Conservation (phyloP, 2,888 invertebrate species). For the Melieria omissa region DNA sequence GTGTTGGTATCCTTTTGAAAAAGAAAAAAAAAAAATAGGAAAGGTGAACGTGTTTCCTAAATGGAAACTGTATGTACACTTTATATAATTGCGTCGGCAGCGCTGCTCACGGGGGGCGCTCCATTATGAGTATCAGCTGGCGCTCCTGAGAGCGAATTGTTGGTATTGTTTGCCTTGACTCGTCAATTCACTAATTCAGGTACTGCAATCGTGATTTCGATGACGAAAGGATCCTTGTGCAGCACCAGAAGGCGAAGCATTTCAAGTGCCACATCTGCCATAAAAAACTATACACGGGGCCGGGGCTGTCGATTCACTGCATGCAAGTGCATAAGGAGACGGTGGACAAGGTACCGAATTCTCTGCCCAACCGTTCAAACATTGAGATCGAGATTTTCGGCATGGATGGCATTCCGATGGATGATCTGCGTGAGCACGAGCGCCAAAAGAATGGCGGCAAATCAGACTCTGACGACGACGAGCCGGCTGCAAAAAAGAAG, state of each 20-base stretch:
- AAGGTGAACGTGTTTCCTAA: slow-evolving; percentile 40
- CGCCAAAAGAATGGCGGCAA: slow-evolving; percentile 81
- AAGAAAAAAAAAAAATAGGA: slow-evolving; percentile 38
- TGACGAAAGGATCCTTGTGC: slow-evolving; percentile 99
- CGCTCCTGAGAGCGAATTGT: not conserved
- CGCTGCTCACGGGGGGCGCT: slow-evolving; percentile 28
- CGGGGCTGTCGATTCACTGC: slow-evolving; percentile 98
- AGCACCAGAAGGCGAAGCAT: slow-evolving; percentile 99
- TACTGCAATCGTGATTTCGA: slow-evolving; percentile 99
- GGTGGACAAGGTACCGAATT: slow-evolving; percentile 99
- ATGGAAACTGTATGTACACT: slow-evolving; percentile 28
- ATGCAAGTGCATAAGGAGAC: slow-evolving; percentile 99
- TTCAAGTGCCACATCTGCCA: slow-evolving; percentile 99
- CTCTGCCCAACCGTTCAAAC: slow-evolving; percentile 95
- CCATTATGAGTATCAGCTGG: not conserved
- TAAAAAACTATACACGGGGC: slow-evolving; percentile 95
- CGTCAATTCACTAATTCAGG: slow-evolving; percentile 70
- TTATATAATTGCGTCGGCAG: slow-evolving; percentile 35
- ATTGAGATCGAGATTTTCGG: slow-evolving; percentile 99
- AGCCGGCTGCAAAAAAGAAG: slow-evolving; percentile 80
- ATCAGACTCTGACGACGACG: slow-evolving; percentile 86
- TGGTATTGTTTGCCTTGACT: too few relatives aligned
- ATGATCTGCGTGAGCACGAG: slow-evolving; percentile 94
- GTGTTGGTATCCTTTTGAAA: slow-evolving; percentile 98
- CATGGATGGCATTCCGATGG: slow-evolving; percentile 99